phyloP scores from a whole-genome alignment of 2,113 vertebrate genomes.

The Heterotis niloticus region DNA sequence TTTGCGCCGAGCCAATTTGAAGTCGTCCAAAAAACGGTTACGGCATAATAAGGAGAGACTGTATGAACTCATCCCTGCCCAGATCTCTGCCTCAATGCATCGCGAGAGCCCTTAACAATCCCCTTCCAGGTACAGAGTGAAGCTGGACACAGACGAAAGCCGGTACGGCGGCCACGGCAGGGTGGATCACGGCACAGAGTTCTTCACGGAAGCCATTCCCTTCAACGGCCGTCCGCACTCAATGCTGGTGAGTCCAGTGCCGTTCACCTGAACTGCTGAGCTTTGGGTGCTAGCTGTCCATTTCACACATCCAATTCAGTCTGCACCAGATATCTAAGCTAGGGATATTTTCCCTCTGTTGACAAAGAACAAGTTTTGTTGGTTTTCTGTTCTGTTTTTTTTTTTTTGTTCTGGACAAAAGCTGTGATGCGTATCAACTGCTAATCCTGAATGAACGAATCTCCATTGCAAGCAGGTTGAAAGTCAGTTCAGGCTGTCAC shows the following conservation, averaged over 20 bases:
- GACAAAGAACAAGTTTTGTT: too few species aligned
- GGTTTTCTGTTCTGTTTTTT: too few species aligned
- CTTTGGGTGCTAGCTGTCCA: too few species aligned
- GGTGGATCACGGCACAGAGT: slow-evolving; percentile 84
- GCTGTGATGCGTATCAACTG: too few species aligned
- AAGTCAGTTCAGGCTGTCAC: background rate
- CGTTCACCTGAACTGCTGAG: too few species aligned
- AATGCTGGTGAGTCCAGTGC: slow-evolving; percentile 70
- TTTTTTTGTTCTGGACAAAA: too few species aligned
- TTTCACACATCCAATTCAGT: background rate
- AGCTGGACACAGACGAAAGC: slow-evolving; percentile 80
- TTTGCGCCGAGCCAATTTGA: background rate
- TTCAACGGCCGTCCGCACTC: slow-evolving; percentile 77
- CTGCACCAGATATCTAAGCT: too few species aligned
- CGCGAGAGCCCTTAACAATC: slow-evolving; percentile 62
- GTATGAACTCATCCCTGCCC: slow-evolving; percentile 27
- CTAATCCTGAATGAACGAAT: too few species aligned
- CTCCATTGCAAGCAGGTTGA: background rate
- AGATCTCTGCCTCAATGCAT: slow-evolving; percentile 9
- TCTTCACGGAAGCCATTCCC: slow-evolving; percentile 71
- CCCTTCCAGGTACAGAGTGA: slow-evolving; percentile 79
- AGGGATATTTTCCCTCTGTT: too few species aligned
- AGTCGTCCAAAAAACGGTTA: background rate
- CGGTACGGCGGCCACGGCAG: slow-evolving; percentile 87
- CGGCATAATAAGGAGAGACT: background rate